phyloP scores from a whole-genome alignment of 2,888 invertebrate genomes.

The Atethmia centrago region DNA sequence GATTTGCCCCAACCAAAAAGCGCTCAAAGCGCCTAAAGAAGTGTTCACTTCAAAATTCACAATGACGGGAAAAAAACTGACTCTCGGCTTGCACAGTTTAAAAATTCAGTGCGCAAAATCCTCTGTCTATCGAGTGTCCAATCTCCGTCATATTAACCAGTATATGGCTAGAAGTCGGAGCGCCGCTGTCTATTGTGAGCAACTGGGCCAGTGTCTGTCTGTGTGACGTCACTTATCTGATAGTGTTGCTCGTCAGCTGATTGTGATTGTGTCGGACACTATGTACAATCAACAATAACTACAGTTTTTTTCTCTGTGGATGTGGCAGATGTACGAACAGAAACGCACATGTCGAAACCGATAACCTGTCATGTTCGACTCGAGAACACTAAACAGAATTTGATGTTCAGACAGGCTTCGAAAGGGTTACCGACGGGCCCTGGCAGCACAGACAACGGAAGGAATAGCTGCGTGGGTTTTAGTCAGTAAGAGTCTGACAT shows the following conservation, averaged over 20 bases:
- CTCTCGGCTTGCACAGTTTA: too few species aligned
- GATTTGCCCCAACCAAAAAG: too few species aligned
- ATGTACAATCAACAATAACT: slow-evolving; percentile 1
- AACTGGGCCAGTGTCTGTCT: slow-evolving; percentile 56
- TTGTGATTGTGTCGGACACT: slow-evolving; percentile 34
- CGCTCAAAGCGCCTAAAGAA: too few species aligned
- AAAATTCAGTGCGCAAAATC: too few species aligned
- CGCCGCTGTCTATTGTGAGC: slow-evolving; percentile 62
- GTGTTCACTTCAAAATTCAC: too few species aligned
- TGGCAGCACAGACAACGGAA: too few species aligned
- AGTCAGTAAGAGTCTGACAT: too few species aligned
- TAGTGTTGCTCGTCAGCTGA: slow-evolving; percentile 51
- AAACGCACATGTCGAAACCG: neutral
- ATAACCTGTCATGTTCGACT: too few species aligned
- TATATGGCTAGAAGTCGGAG: slow-evolving; percentile 50
- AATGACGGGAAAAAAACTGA: too few species aligned
- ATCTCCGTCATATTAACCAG: slow-evolving; percentile 7
- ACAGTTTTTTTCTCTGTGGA: neutral
- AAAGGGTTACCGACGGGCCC: too few species aligned
- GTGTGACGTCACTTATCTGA: slow-evolving; percentile 53
- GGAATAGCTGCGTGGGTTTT: too few species aligned
- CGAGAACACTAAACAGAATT: neutral
- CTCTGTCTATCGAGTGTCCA: neutral
- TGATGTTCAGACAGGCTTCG: neutral
- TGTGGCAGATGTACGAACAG: too few species aligned